Evolutionary conservation across 2,888 invertebrate species (phyloP).

Genomic region (Chirona hameri): DNA sequence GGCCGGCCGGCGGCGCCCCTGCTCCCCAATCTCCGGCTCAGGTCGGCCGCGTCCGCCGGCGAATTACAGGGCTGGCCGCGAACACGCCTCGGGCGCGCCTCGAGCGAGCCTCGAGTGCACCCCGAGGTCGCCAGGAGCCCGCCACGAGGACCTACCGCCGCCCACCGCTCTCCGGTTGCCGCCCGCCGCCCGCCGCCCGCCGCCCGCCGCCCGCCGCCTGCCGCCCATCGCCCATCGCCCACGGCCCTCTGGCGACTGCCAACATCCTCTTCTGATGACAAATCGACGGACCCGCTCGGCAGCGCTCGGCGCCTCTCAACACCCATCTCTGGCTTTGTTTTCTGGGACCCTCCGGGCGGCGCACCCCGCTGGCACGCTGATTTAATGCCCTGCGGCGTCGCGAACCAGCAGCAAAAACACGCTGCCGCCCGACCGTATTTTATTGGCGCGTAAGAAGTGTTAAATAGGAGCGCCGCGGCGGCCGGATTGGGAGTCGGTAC

Average conservation of each 20-base stretch:
- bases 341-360: neutral
- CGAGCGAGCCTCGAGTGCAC: too few species aligned
- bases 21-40: neutral
- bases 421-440: neutral
- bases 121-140: neutral
- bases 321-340: neutral
- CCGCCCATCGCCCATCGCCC: neutral
- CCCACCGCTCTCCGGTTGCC: neutral
- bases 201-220: neutral
- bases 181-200: neutral
- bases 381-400: neutral
- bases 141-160: neutral
- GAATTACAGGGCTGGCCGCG: neutral
- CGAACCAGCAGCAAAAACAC: neutral
- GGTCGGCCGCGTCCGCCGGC: neutral
- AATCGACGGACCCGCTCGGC: neutral
- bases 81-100: neutral
- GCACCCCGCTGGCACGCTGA: neutral
- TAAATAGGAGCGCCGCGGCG: neutral
- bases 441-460: conserved; percentile 8
- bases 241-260: too few species aligned
- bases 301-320: neutral
- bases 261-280: neutral
- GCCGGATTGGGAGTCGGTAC: neutral
- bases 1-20: neutral